Percentiles rank a stretch among this genome's conserved stretches.
Conservation (phyloP, 2,888 invertebrate species). For the Charanyca ferruginea region DNA sequence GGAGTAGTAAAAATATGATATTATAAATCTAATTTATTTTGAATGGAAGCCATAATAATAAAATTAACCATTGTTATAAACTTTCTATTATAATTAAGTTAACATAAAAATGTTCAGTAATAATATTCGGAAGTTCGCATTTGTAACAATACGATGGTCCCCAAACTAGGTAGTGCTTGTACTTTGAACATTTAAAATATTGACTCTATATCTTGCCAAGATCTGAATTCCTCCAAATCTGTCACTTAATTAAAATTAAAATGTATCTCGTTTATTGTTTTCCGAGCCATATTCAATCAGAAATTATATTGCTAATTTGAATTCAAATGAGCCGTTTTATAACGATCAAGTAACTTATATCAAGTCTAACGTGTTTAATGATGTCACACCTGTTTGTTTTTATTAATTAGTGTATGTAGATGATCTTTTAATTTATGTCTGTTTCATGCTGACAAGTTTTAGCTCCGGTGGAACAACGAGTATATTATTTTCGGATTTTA, state of each 20-base stretch:
- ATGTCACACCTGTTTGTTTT: conserved; percentile 31
- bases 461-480: background rate
- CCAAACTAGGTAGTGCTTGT: too few relatives aligned
- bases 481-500: background rate
- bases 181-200: background rate
- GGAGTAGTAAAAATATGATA: background rate
- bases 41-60: too few relatives aligned
- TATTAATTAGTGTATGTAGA: conserved; percentile 19
- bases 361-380: conserved; percentile 42
- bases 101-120: too few relatives aligned
- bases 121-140: too few relatives aligned
- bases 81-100: too few relatives aligned
- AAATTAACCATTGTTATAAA: too few relatives aligned
- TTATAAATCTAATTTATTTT: background rate
- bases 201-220: background rate
- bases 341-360: conserved; percentile 17
- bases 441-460: background rate
- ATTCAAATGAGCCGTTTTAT: conserved; percentile 39
- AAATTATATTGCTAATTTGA: conserved; percentile 30
- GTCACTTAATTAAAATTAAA: background rate
- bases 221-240: background rate
- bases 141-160: too few relatives aligned
- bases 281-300: conserved; percentile 7
- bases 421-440: conserved; percentile 20
- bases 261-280: conserved; percentile 16